Evolutionary conservation across 1,140 invertebrate species (phyloP).

Genomic region (Drosophila parabipectinata): DNA sequence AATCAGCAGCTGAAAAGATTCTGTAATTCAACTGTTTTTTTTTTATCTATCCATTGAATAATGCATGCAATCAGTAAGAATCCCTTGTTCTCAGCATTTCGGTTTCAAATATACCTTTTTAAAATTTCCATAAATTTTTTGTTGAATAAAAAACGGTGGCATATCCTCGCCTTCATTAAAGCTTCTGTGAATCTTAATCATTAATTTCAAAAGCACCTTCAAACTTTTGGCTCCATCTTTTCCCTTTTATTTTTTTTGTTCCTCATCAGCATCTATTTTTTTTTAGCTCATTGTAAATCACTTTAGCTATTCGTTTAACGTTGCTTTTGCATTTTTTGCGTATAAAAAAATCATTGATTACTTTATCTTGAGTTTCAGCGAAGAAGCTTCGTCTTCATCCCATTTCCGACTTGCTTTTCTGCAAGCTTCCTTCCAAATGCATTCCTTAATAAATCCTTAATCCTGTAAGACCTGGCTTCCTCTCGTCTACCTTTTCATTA

Average conservation of each 20-base stretch:
- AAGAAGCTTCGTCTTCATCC: constrained; percentile 10
- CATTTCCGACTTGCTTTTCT: constrained; percentile 2
- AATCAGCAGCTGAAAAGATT: constrained; percentile 7
- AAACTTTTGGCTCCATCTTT: not conserved
- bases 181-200: constrained; percentile 26
- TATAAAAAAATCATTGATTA: constrained; percentile 55
- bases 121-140: constrained; percentile 7
- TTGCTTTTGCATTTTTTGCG: constrained; percentile 3
- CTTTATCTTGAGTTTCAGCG: constrained; percentile 54
- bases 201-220: constrained; percentile 32
- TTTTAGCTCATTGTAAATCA: constrained; percentile 35
- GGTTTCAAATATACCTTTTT: constrained; percentile 10
- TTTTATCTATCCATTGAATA: not conserved
- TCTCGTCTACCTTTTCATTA: constrained; percentile 35
- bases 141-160: not conserved
- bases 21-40: not conserved
- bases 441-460: constrained; percentile 65
- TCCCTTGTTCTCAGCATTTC: not conserved
- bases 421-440: constrained; percentile 32
- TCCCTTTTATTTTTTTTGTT: not conserved
- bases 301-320: constrained; percentile 42
- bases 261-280: constrained; percentile 3
- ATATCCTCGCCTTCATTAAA: constrained; percentile 4
- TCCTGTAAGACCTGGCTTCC: constrained; percentile 27
- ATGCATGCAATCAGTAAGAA: constrained; percentile 5